A percentile compares a stretch with the other conserved stretches of the same genome.
Evolutionary conservation across 2,113 vertebrate genomes (phyloP).

Genomic region (Cinclus mexicanus): DNA sequence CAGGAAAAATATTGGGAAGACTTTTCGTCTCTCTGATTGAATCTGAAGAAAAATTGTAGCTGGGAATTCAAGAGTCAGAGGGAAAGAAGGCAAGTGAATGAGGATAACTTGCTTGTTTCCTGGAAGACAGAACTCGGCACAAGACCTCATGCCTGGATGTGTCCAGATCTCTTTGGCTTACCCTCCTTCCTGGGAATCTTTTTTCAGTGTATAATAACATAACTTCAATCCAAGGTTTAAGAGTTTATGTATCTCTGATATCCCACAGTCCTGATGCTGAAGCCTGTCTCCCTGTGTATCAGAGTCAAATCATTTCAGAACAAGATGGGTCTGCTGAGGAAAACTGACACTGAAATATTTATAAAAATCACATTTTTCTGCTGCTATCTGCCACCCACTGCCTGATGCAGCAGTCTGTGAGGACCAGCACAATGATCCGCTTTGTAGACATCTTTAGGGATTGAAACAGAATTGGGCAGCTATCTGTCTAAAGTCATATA

Average conservation of each 20-base stretch:
- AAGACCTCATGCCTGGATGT: background rate
- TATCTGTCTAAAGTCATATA: constrained; percentile 5
- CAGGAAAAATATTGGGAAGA: background rate
- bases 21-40: background rate
- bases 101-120: background rate
- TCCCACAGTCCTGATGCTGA: background rate
- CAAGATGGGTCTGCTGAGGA: background rate
- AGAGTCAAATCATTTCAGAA: background rate
- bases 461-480: background rate
- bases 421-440: background rate
- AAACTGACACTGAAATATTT: background rate
- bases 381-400: background rate
- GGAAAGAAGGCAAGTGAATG: background rate
- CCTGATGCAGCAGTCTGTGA: background rate
- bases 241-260: background rate
- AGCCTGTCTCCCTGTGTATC: background rate
- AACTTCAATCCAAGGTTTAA: background rate
- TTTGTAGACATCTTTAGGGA: background rate
- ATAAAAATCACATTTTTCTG: background rate
- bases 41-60: background rate
- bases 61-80: background rate
- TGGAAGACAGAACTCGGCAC: background rate
- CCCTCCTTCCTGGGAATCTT: background rate
- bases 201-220: background rate
- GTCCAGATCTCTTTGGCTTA: background rate